A percentile compares a stretch with the other conserved stretches of the same genome.
Evolutionary conservation across 2,888 invertebrate species (phyloP).

Genomic region (Plebejus melissa): DNA sequence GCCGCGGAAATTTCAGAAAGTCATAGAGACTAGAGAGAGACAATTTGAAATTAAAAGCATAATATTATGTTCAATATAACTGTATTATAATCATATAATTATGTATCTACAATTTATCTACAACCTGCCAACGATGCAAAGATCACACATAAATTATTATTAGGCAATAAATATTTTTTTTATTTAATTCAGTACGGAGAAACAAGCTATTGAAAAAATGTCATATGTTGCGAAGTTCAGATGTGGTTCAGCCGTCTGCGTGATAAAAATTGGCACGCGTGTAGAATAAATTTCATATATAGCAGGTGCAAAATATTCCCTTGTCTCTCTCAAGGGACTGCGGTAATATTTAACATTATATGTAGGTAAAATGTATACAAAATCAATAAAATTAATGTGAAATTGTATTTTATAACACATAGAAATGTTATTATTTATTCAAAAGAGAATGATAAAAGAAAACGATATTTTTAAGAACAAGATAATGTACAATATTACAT

Average conservation of each 20-base stretch:
- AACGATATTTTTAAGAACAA: too few species aligned
- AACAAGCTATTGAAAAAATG: neutral
- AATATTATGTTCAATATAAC: too few species aligned
- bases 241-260: neutral
- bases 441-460: too few species aligned
- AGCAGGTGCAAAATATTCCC: neutral
- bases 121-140: neutral
- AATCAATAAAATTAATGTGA: neutral
- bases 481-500: too few species aligned
- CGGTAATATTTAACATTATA: neutral
- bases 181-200: neutral
- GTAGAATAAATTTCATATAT: conserved; percentile 6
- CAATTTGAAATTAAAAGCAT: too few species aligned
- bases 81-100: too few species aligned
- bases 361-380: neutral
- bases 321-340: neutral
- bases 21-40: too few species aligned
- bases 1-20: too few species aligned
- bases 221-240: neutral
- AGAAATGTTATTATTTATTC: too few species aligned
- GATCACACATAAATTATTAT: too few species aligned
- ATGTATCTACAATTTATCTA: neutral
- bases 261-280: neutral
- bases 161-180: neutral
- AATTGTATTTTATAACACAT: neutral